Evolutionary conservation across 2,888 invertebrate genomes (phyloP), one percentile per base, ranked within the genome.

Genomic region (Lottia gigantea): DNA sequence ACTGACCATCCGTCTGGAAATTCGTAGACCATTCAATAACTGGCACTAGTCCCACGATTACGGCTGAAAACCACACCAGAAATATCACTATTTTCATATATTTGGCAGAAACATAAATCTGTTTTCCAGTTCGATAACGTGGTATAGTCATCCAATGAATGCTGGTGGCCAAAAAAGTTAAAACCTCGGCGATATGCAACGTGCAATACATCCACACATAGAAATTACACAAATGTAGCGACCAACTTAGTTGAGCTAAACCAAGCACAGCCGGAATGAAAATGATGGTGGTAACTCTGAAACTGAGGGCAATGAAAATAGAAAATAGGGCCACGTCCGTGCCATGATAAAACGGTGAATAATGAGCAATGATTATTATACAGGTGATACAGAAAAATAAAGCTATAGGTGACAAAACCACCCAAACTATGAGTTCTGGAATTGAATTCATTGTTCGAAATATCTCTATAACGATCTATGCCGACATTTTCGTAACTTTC

Each of bases 271-370:
- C 79, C 0, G 81, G 82, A 31, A 83, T 71, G 16, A 82, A 80
- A 46, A 82, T 64, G 26, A 80, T 75, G 16, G 83, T 62, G 7
- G 77, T 16, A 1, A 78, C 79, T 70, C 82, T 80, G 65, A 77
- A 71, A 31, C 76, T 70, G 81, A 83, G 80, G 16, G 80, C 73
- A 31, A 77, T 76, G 47, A 82, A 61, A 4, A 83, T 71, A 15
- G 82, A 83, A 19, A 81, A 70, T 25, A 83, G 68, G 4, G 78
- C 76, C 67, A 83, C 77, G 74, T 84, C 84, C 19, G 82, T 79
- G 66, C 83, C 83, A 72, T 83, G 83, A 67, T 80, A 79, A 73
- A 76, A 76, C 1, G 79, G 77, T 31, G 72, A 73, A 73, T 83
- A 84, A 62, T 83, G 84, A 12, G 74, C 75, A 19, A 83, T 76